These are phyloP conservation scores for Zootoca vivipara DNA, from an alignment of 2,113 vertebrate species.

Conservation along the genomic window DNA sequence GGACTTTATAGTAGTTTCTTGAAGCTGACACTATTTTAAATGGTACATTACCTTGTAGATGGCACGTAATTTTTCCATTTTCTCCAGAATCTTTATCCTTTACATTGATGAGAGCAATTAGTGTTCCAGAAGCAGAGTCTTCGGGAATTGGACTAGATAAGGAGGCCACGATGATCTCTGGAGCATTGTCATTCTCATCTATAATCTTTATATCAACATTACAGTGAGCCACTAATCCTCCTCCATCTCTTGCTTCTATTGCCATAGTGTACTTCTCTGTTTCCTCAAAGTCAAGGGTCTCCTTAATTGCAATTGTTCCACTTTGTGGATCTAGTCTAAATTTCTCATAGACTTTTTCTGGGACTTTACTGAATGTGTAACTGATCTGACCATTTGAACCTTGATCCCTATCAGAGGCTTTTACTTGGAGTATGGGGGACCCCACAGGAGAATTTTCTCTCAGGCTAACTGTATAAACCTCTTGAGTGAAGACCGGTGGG, in stretches of 20 bases:
- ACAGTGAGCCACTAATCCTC: constrained; percentile 62
- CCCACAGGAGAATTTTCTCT: constrained; percentile 65
- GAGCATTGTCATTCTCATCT: constrained; percentile 76
- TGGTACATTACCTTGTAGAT: constrained; percentile 13
- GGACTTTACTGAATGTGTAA: constrained; percentile 77
- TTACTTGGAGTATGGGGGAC: constrained; percentile 64
- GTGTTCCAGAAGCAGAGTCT: constrained; percentile 41
- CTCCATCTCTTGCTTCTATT: constrained; percentile 70
- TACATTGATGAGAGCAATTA: constrained; percentile 55
- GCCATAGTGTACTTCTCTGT: constrained; percentile 53
- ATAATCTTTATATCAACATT: constrained; percentile 65
- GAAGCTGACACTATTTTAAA: constrained; percentile 50
- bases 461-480: constrained; percentile 68
- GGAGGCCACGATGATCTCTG: constrained; percentile 53
- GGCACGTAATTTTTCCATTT: constrained; percentile 50
- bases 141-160: constrained; percentile 49
- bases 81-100: constrained; percentile 53
- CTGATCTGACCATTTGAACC: constrained; percentile 69
- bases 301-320: constrained; percentile 75
- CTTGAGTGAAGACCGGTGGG: constrained; percentile 69
- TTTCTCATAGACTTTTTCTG: constrained; percentile 67
- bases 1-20: constrained; percentile 44
- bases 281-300: constrained; percentile 76
- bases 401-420: constrained; percentile 72
- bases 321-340: constrained; percentile 74